Conservation (phyloP, 2,113 vertebrate genomes). For the Ammodramus savannarum region DNA sequence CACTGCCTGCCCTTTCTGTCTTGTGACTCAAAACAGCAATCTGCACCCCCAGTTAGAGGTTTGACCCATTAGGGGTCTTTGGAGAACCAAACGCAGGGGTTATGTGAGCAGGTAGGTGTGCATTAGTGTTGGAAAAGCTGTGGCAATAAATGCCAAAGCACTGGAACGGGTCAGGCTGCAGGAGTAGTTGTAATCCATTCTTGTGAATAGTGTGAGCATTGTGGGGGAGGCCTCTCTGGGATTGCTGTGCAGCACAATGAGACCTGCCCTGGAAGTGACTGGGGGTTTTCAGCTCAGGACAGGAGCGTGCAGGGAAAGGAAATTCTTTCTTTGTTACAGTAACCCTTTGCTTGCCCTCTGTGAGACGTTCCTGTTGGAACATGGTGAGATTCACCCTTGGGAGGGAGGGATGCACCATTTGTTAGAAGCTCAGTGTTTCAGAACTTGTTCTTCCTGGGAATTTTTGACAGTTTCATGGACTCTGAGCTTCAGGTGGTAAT, state of each 20-base stretch:
- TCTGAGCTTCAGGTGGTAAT: background rate
- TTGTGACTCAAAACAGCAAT: background rate
- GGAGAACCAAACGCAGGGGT: background rate
- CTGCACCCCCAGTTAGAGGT: background rate
- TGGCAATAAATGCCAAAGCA: rapidly evolving
- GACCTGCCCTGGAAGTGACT: background rate
- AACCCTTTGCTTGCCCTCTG: background rate
- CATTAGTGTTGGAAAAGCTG: rapidly evolving
- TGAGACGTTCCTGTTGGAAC: background rate
- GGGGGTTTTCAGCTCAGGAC: background rate
- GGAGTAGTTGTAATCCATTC: background rate
- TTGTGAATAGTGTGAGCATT: background rate
- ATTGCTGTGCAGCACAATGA: background rate
- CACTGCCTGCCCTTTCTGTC: background rate
- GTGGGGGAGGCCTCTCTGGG: background rate
- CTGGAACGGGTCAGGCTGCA: too few species aligned
- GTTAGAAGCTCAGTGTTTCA: background rate
- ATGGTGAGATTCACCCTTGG: background rate
- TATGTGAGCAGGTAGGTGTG: background rate
- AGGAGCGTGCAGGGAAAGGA: background rate
- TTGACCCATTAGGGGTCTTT: background rate
- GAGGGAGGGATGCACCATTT: background rate
- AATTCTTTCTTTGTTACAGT: background rate
- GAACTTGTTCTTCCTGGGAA: rapidly evolving
- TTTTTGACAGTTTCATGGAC: background rate